Evolutionary conservation across 2,888 invertebrate genomes (phyloP), one percentile per base, ranked within the genome.

Genomic region (Buathra laborator): DNA sequence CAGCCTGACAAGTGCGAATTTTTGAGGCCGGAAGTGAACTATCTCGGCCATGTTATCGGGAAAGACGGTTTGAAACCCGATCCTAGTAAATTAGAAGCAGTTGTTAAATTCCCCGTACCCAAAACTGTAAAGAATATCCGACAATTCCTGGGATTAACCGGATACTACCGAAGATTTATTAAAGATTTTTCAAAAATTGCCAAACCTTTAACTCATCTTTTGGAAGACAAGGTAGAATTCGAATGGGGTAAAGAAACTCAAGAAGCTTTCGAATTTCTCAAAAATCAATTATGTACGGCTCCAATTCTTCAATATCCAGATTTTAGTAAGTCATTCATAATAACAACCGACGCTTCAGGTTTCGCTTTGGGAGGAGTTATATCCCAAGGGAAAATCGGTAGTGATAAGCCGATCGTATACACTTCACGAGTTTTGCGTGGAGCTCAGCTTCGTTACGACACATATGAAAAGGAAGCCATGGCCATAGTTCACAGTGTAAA

Each of bases 311-410:
- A 68, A 48, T 76, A 67, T 24, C 76, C 76, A 0, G 76, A 68
- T 56, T 66, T 76, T 3, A 16, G 46, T 6, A 76, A 81, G 48
- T 68, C 68, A 1, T 81, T 67, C 24, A 51, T 74, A 9, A 19
- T 81, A 19, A 62, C 67, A 3, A 70, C 70, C 2, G 76, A 81
- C 19, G 74, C 74, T 2, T 81, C 81, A 0, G 66, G 64, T 10
- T 32, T 66, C 1, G 81, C 67, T 16, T 44, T 81, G 32, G 75
- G 75, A n/a, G 75, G 43, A 75, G 44, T 81, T 1, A 68, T 81
- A 46, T 67, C 46, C 9, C 81, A 81, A 9, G 81, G 68, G 24
- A 29, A 67, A 37, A 53, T 79, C 32, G 71, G 79, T 1, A 62
- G 71, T n/a, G 79, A 79, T 12, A 59, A 46, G 46, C 62, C 79